Percentiles rank a stretch among this genome's conserved stretches.
These are phyloP conservation scores for Pseudolaguvia tuberculata DNA, from an alignment of 2,113 vertebrate species.

Conservation along the genomic window DNA sequence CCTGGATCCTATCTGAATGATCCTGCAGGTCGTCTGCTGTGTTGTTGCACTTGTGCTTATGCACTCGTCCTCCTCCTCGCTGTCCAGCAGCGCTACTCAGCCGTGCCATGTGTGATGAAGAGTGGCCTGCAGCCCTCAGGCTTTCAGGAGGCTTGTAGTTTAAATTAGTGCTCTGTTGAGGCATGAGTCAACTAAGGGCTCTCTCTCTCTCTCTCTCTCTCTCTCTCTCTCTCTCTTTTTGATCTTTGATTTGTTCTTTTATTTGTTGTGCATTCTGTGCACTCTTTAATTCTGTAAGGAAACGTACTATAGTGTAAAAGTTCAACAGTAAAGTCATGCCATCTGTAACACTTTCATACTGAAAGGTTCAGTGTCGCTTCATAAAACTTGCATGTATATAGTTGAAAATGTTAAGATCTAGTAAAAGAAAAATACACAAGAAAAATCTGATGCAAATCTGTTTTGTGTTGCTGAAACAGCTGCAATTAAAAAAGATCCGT, in stretches of 20 bases:
- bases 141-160: slow-evolving; percentile 46
- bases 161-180: slow-evolving; percentile 34
- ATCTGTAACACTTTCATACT: neutral
- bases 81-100: slow-evolving; percentile 18
- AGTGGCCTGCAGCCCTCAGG: slow-evolving; percentile 33
- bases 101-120: slow-evolving; percentile 26
- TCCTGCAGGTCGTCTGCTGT: slow-evolving; percentile 33
- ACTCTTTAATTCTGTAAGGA: slow-evolving; percentile 14
- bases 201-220: slow-evolving; percentile 27
- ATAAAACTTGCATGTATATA: neutral
- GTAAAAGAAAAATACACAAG: neutral
- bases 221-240: neutral
- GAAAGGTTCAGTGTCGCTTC: neutral
- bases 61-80: slow-evolving; percentile 22
- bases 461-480: neutral
- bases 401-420: neutral
- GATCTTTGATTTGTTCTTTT: slow-evolving; percentile 8
- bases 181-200: slow-evolving; percentile 31
- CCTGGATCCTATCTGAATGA: slow-evolving; percentile 32
- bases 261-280: slow-evolving; percentile 19
- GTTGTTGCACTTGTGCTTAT: slow-evolving; percentile 23
- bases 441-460: slow-evolving; percentile 1
- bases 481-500: slow-evolving; percentile 2
- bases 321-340: slow-evolving; percentile 4
- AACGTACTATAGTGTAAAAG: slow-evolving; percentile 4